Evolutionary conservation across 2,888 invertebrate genomes (phyloP).

Genomic region (Onchidella celtica): DNA sequence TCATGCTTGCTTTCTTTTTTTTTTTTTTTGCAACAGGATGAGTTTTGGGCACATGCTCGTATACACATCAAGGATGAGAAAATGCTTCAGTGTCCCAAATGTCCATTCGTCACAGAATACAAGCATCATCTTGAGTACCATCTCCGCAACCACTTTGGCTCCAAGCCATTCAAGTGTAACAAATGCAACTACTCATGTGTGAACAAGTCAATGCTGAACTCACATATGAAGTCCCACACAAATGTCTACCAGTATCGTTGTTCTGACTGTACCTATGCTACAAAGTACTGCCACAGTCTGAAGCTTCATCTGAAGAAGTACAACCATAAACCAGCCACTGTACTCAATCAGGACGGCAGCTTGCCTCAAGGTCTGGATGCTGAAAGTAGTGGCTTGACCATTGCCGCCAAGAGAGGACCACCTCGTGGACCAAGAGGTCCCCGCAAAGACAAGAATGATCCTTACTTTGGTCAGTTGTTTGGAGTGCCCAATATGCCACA

Average conservation of each 20-base stretch:
- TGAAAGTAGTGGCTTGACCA: constrained; percentile 73
- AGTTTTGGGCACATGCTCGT: constrained; percentile 95
- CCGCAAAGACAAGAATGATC: constrained; percentile 64
- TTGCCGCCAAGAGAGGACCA: constrained; percentile 77
- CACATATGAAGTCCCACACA: constrained; percentile 96
- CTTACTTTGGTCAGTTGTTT: constrained; percentile 44
- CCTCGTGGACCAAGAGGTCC: constrained; percentile 77
- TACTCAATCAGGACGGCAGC: constrained; percentile 81
- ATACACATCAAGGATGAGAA: constrained; percentile 96
- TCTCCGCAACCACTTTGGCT: constrained; percentile 94
- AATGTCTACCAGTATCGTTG: constrained; percentile 95
- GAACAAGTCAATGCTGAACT: constrained; percentile 94
- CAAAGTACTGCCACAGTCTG: constrained; percentile 98
- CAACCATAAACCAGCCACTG: constrained; percentile 93
- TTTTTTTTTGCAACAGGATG: constrained; percentile 81
- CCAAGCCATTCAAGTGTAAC: constrained; percentile 96
- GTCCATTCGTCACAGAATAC: constrained; percentile 98
- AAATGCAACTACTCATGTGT: constrained; percentile 85
- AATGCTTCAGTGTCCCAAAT: constrained; percentile 92
- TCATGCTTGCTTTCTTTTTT: not conserved
- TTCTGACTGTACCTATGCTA: constrained; percentile 95
- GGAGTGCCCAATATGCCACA: constrained; percentile 52
- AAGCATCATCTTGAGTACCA: constrained; percentile 99
- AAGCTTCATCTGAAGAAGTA: constrained; percentile 97
- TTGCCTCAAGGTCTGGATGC: constrained; percentile 76